Evolutionary conservation across 2,888 invertebrate genomes (phyloP).

Genomic region (Drosophila pseudotakahashii): DNA sequence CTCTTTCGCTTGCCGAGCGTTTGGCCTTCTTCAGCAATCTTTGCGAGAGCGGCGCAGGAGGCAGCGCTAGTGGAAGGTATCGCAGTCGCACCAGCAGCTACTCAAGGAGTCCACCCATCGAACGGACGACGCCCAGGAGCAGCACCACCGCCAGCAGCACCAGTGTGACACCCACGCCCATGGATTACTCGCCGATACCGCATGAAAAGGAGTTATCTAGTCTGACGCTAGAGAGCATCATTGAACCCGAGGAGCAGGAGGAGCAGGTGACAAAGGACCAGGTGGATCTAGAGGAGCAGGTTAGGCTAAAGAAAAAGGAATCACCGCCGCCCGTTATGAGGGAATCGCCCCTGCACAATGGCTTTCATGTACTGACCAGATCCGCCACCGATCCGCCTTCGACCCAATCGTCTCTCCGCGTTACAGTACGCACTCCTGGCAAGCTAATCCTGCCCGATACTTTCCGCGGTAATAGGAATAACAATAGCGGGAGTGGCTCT

Average conservation of each 20-base stretch:
- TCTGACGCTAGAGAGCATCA: conserved; percentile 36
- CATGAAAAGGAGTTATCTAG: conserved; percentile 36
- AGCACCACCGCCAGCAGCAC: conserved; percentile 70
- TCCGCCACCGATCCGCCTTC: conserved; percentile 42
- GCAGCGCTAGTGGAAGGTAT: conserved; percentile 33
- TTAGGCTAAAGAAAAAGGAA: conserved; percentile 6
- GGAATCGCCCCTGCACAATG: conserved; percentile 10
- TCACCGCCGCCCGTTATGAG: not conserved
- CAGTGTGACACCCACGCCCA: conserved; percentile 76
- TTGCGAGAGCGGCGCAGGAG: conserved; percentile 58
- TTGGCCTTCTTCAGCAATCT: conserved; percentile 83
- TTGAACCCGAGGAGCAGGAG: conserved; percentile 21
- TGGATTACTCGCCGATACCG: conserved; percentile 58
- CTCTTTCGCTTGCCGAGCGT: conserved; percentile 82
- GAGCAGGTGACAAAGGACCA: conserved; percentile 1
- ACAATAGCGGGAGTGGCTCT: conserved; percentile 41
- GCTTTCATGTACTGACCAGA: conserved; percentile 27
- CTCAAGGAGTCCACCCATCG: conserved; percentile 64
- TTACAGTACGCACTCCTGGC: conserved; percentile 80
- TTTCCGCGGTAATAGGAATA: conserved; percentile 77
- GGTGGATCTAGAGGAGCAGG: conserved; percentile 1
- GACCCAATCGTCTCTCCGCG: conserved; percentile 39
- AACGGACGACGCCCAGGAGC: conserved; percentile 77
- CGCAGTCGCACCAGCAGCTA: conserved; percentile 63
- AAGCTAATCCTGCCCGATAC: conserved; percentile 81